phyloP scores from a whole-genome alignment of 2,888 invertebrate genomes.

The Cephalotes varians region DNA sequence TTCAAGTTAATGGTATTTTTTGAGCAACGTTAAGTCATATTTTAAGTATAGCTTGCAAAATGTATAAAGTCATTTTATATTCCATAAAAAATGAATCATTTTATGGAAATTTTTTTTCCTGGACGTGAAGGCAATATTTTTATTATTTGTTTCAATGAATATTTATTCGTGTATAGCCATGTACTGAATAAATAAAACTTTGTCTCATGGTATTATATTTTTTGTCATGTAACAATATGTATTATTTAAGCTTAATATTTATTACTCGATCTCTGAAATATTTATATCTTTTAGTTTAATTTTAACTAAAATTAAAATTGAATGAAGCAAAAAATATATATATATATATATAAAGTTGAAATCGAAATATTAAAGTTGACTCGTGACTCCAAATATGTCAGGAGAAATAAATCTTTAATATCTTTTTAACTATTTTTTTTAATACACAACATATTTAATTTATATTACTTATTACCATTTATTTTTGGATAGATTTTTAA shows the following conservation, averaged over 20 bases:
- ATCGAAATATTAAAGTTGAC: neutral
- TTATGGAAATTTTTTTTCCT: neutral
- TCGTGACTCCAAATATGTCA: neutral
- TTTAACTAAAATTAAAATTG: neutral
- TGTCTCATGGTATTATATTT: conserved; percentile 6
- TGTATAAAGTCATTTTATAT: neutral
- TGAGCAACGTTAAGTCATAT: conserved; percentile 23
- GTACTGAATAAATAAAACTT: conserved; percentile 33
- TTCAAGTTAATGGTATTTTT: conserved; percentile 17
- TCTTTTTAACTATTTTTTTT: neutral
- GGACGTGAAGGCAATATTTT: neutral
- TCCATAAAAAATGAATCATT: neutral
- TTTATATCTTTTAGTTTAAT: neutral
- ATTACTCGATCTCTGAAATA: neutral
- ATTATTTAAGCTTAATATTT: conserved; percentile 20
- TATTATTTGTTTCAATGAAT: conserved; percentile 34
- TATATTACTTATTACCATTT: neutral
- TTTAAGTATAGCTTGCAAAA: conserved; percentile 1
- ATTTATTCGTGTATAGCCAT: neutral
- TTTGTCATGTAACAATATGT: neutral
- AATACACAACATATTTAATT: neutral
- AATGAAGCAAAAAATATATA: neutral
- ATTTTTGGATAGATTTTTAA: neutral
- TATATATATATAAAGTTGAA: neutral
- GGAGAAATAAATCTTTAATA: neutral